phyloP scores from a whole-genome alignment of 2,888 invertebrate species.

The Dryococelus australis region DNA sequence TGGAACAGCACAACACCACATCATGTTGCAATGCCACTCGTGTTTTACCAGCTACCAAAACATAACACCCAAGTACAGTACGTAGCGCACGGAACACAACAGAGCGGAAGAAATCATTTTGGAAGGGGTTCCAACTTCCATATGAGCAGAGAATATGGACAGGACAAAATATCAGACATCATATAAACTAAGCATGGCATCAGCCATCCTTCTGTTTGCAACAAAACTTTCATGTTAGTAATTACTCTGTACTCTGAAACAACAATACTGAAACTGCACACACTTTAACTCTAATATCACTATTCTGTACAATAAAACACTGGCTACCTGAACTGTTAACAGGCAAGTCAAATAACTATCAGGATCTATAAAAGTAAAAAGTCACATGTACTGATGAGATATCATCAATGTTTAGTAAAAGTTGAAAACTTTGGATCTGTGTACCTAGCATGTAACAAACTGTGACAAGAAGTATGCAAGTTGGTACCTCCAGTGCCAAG shows the following conservation, averaged over 20 bases:
- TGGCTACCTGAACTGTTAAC: background rate
- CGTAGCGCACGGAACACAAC: background rate
- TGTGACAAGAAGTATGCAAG: background rate
- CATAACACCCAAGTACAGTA: background rate
- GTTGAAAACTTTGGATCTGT: background rate
- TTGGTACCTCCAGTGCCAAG: background rate
- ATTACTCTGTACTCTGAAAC: background rate
- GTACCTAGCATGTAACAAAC: background rate
- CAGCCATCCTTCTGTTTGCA: background rate
- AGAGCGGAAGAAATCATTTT: background rate
- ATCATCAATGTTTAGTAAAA: background rate
- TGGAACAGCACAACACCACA: too few relatives aligned
- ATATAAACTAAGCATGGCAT: background rate
- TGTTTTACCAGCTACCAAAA: background rate
- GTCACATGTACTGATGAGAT: background rate
- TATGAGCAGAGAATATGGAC: background rate
- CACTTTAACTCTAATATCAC: background rate
- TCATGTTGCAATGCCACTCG: background rate
- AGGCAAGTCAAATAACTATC: background rate
- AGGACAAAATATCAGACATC: background rate
- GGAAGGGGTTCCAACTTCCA: background rate
- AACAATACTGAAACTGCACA: background rate
- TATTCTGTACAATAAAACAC: constrained; percentile 9
- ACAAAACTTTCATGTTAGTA: background rate
- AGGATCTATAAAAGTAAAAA: constrained; percentile 16